Conservation (phyloP, 2,888 invertebrate genomes). For the Theretra japonica region DNA sequence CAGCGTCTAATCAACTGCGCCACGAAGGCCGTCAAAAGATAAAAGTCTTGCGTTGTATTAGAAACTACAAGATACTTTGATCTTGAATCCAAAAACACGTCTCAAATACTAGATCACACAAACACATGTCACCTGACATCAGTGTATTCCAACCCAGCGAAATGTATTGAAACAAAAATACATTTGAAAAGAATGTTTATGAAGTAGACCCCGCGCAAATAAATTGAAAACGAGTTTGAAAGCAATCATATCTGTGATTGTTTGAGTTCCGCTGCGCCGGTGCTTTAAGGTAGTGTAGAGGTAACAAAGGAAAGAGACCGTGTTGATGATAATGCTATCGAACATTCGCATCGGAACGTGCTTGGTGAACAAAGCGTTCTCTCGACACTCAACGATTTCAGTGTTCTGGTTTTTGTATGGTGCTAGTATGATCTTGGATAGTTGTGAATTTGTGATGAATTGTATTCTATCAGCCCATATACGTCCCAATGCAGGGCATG, state of each 20-base stretch:
- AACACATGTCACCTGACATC: too few species aligned
- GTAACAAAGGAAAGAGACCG: conserved; percentile 17
- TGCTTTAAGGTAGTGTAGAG: conserved; percentile 6
- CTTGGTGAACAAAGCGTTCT: conserved; percentile 18
- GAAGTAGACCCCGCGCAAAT: neutral
- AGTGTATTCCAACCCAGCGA: neutral
- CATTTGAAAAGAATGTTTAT: neutral
- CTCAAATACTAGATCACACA: too few species aligned
- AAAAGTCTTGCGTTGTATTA: too few species aligned
- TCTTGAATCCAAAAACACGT: too few species aligned
- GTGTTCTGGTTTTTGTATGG: conserved; percentile 3
- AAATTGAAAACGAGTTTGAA: neutral
- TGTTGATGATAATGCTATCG: conserved; percentile 20
- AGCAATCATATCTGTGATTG: conserved; percentile 4
- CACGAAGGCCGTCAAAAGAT: too few species aligned
- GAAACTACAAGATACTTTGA: too few species aligned
- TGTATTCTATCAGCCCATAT: too few species aligned
- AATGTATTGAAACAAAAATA: neutral
- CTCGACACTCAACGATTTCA: neutral
- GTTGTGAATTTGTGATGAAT: too few species aligned
- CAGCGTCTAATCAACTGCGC: too few species aligned
- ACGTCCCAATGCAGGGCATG: too few species aligned
- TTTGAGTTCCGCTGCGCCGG: conserved; percentile 5
- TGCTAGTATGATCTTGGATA: too few species aligned
- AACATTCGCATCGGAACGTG: conserved; percentile 7